Conservation (phyloP, 2,888 invertebrate species). For the Drosophila mettleri region DNA sequence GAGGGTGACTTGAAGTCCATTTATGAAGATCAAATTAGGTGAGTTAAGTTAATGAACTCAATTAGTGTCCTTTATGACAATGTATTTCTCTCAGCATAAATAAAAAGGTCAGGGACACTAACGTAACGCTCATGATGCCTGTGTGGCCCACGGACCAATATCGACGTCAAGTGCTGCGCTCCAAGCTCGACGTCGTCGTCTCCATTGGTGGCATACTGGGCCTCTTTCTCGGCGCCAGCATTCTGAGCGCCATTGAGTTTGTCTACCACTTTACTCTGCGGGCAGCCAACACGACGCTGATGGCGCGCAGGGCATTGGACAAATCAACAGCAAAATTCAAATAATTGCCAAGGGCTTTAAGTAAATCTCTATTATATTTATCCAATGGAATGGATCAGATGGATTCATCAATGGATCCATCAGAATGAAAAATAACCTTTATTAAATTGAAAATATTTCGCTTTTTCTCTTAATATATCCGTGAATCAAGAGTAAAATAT, state of each 20-base stretch:
- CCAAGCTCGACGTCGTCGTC: conserved; percentile 85
- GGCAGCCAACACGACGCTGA: conserved; percentile 57
- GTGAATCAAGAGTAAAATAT: neutral
- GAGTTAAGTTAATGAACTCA: no score
- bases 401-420: no score
- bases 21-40: conserved; percentile 60
- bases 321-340: neutral
- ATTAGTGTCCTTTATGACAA: neutral
- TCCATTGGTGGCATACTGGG: conserved; percentile 87
- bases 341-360: neutral
- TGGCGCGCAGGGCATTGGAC: neutral
- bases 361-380: no score
- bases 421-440: no score
- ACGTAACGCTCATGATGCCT: conserved; percentile 68
- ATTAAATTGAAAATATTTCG: neutral
- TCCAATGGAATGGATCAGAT: no score
- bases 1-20: conserved; percentile 88
- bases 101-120: conserved; percentile 53
- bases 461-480: neutral
- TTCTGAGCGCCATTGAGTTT: conserved; percentile 87
- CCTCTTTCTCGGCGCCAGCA: conserved; percentile 87
- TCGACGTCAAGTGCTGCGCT: conserved; percentile 85
- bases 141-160: conserved; percentile 84
- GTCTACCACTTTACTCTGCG: conserved; percentile 86
- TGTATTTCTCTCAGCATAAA: conserved; percentile 18